Conservation (phyloP, 2,888 invertebrate species). For the Eutolmus rufibarbis region DNA sequence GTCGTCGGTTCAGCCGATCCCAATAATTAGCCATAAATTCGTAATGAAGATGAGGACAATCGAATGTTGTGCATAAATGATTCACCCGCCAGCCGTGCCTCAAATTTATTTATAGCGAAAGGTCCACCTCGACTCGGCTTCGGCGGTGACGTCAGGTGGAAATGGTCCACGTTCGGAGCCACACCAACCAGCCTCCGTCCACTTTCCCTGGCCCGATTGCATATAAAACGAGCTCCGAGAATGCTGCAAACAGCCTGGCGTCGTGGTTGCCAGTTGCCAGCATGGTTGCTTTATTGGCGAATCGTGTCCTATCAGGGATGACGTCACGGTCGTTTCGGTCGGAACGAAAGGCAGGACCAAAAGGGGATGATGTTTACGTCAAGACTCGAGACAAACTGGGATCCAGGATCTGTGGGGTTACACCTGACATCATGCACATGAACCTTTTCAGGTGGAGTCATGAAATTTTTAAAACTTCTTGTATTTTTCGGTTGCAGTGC, state of each 20-base stretch:
- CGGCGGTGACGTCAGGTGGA: background rate
- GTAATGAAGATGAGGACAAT: conserved; percentile 23
- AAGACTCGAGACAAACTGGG: background rate
- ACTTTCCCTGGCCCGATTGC: background rate
- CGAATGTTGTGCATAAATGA: conserved; percentile 1
- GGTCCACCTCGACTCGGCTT: background rate
- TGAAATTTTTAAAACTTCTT: background rate
- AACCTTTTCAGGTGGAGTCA: background rate
- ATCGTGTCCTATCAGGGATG: background rate
- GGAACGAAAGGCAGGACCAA: background rate
- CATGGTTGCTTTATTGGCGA: background rate
- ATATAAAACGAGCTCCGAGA: background rate
- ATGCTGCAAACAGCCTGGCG: background rate
- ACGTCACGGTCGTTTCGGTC: background rate
- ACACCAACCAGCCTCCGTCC: background rate
- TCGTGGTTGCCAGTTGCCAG: background rate
- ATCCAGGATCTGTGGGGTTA: background rate
- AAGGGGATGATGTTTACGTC: background rate
- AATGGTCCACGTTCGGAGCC: background rate
- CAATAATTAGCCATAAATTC: conserved; percentile 23
- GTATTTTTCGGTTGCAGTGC: background rate
- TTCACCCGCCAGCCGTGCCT: background rate
- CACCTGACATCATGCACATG: background rate
- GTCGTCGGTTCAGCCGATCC: background rate
- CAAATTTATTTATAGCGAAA: conserved; percentile 4